Base-by-base conservation (phyloP, 2,888 invertebrate genomes). In the Xestia rhomboidea region DNA sequence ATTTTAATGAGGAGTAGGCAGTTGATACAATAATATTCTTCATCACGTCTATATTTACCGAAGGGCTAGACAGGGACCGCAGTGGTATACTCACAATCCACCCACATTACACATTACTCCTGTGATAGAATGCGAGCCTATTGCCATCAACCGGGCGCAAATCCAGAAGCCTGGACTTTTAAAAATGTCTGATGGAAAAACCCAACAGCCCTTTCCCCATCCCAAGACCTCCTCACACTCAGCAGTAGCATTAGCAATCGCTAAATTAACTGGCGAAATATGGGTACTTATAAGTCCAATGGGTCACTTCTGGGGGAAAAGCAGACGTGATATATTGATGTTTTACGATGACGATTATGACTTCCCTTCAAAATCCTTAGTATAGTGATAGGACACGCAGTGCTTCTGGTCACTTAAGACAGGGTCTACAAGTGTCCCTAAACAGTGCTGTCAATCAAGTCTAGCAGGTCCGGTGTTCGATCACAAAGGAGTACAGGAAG, bases 1-100 rank as follows among this genome's bases (percentile, higher is more conserved):
- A 69, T 63, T 27, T 27, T 38, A 57, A 57, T 70, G 24, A 27
- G 27, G 27, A 34, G 18, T 34, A 34, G 41, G 18, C 34, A 34
- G 68, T 51, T 49, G 24, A 60, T 67, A 51, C n/a, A 10, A 49
- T 41, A 18, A 73, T 75, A 30, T 30, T 67, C 46, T 24, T 67
- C 30, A 67, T 27, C 44, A 30, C 21, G 34, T 34, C 1, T 34
- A 34, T 62, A 34, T 62, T 34, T 21, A 2, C 21, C 62, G 30
- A 34, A 10, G n/a, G 15, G 24, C 15, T 64, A 38, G 21, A 24
- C 7, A 41, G 38, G n/a, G 18, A n/a, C n/a, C n/a, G n/a, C n/a
- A n/a, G n/a, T n/a, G n/a, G n/a, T n/a, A n/a, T n/a, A n/a, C n/a
- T n/a, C n/a, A n/a, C n/a, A n/a, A n/a, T n/a, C 7, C 38, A 38